Evolutionary conservation across 1,140 invertebrate genomes (phyloP), one percentile per base, ranked within the genome.

Genomic region (Bathynomus jamesi): DNA sequence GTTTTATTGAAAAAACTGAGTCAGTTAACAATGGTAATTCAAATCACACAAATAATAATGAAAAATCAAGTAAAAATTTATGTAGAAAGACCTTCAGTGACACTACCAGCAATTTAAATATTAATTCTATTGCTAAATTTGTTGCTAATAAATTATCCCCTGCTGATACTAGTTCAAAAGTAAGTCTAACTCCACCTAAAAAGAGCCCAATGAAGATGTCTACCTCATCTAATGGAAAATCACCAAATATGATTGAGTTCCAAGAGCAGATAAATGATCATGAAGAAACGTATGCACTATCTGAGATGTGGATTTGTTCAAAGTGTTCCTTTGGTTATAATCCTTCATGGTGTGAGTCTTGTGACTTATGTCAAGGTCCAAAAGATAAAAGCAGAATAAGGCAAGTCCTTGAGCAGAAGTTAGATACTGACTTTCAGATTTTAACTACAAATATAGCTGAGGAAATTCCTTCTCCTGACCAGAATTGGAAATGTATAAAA

Each of bases 291-390:
- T 65, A 76, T 69, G 81, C 82, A n/a, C 77, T 86, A 25, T 85
- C 85, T 70, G 87, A 90, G 73, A 90, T 91, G 87, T 94, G 92
- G 92, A 91, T 90, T 63, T 95, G 92, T 83, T 84, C 86, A 69
- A 89, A 92, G 81, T 95, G 92, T 82, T 92, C 91, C 78, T 94
- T 90, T 82, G 89, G 91, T 63, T 93, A 92, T 80, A 94, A 94
- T 83, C 88, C 90, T 67, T 85, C 91, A 75, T 89, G 89, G 86
- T 87, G 87, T 53, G 86, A 88, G 27, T 83, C 84, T 53, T 94
- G 92, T 81, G 90, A 92, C 80, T 90, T 93, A 78, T 94, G 92
- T 79, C 87, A 87, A 71, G 87, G 86, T 77, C 83, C 84, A 76
- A 82, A 86, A 71, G 86, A 86, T 25, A 69, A 77, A 46, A 65